These are phyloP conservation scores for Timandra comae DNA, from an alignment of 2,888 invertebrate genomes.

Conservation along the genomic window DNA sequence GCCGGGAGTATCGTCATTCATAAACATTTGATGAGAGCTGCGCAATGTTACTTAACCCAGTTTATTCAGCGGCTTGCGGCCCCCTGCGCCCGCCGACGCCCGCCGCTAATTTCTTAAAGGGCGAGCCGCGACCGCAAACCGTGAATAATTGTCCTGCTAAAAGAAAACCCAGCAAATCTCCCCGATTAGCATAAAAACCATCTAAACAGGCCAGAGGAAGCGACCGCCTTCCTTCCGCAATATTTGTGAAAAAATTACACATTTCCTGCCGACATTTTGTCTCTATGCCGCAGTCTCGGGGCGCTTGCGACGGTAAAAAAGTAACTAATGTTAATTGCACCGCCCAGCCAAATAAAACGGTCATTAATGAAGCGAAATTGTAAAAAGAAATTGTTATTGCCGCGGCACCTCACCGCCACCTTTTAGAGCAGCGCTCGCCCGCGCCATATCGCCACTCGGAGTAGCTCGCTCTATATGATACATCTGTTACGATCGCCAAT, in stretches of 20 bases:
- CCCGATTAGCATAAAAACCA: slow-evolving; percentile 73
- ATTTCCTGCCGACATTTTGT: slow-evolving; percentile 69
- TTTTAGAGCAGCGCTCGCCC: slow-evolving; percentile 17
- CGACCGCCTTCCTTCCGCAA: slow-evolving; percentile 70
- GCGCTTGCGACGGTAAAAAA: slow-evolving; percentile 46
- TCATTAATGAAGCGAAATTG: slow-evolving; percentile 58
- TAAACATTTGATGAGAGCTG: slow-evolving; percentile 24
- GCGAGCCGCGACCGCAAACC: slow-evolving; percentile 38
- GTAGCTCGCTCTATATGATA: slow-evolving; percentile 30
- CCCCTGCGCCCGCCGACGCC: slow-evolving; percentile 11
- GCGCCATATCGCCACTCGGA: too few species aligned
- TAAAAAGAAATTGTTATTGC: slow-evolving; percentile 51
- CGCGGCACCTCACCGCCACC: slow-evolving; percentile 26
- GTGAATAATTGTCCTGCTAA: slow-evolving; percentile 68
- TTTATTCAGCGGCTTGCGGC: slow-evolving; percentile 21
- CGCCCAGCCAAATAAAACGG: slow-evolving; percentile 54
- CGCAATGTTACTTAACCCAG: slow-evolving; percentile 25
- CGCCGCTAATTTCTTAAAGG: slow-evolving; percentile 56
- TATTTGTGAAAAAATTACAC: slow-evolving; percentile 73
- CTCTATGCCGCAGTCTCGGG: slow-evolving; percentile 41
- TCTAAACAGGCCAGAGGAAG: slow-evolving; percentile 69
- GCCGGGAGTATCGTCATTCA: slow-evolving; percentile 18
- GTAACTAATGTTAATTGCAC: slow-evolving; percentile 66
- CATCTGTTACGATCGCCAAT: slow-evolving; percentile 64
- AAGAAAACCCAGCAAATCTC: slow-evolving; percentile 68